Percentiles rank a stretch among this genome's conserved stretches.
Conservation (phyloP, 2,888 invertebrate genomes). For the Philereme vetulata region DNA sequence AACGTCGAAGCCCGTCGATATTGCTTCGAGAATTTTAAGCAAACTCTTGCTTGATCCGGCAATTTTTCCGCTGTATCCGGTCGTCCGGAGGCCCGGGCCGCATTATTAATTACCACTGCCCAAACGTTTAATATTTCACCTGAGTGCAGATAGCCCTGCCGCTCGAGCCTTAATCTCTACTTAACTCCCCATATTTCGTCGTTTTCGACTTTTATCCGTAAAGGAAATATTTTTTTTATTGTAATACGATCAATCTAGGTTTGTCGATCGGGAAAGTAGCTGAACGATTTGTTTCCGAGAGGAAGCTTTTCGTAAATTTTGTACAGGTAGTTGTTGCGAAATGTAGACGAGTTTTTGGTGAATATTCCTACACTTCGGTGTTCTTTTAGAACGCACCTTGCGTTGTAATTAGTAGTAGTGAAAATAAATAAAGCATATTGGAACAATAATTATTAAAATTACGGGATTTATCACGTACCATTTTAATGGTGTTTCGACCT, state of each 20-base stretch:
- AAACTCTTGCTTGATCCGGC: slow-evolving; percentile 65
- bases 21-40: slow-evolving; percentile 65
- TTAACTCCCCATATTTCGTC: slow-evolving; percentile 73
- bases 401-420: too few species aligned
- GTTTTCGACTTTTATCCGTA: slow-evolving; percentile 62
- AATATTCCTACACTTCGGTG: too few species aligned
- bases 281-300: slow-evolving; percentile 10
- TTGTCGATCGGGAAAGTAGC: slow-evolving; percentile 23
- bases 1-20: slow-evolving; percentile 52
- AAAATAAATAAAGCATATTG: too few species aligned
- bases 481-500: too few species aligned
- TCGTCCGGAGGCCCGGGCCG: slow-evolving; percentile 50
- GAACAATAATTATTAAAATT: too few species aligned
- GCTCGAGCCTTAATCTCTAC: slow-evolving; percentile 69
- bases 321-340: slow-evolving; percentile 1
- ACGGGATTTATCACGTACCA: too few species aligned
- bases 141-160: slow-evolving; percentile 66
- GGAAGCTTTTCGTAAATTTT: slow-evolving; percentile 6
- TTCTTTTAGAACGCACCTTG: too few species aligned
- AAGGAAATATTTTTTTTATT: slow-evolving; percentile 60
- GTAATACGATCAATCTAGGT: slow-evolving; percentile 49
- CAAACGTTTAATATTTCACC: slow-evolving; percentile 77
- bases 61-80: slow-evolving; percentile 78
- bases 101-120: slow-evolving; percentile 79
- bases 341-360: not conserved